phyloP scores from a whole-genome alignment of 2,888 invertebrate genomes.

The Ethmia dodecea region DNA sequence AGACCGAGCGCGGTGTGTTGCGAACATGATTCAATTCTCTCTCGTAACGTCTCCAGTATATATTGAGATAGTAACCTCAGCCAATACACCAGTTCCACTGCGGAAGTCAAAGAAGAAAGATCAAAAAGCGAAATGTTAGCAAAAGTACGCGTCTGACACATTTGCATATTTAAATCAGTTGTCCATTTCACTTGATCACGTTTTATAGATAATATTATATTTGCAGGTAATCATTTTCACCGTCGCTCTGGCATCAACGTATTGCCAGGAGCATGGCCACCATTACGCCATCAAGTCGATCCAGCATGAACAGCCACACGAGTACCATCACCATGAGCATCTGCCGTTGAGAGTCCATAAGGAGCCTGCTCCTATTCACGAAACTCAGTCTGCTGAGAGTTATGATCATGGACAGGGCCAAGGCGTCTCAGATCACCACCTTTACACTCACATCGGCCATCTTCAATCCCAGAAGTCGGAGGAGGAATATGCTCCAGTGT shows the following conservation, averaged over 20 bases:
- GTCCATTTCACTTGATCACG: no score
- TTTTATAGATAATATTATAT: no score
- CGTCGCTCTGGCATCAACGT: constrained; percentile 32
- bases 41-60: constrained; percentile 75
- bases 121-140: constrained; percentile 53
- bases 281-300: constrained; percentile 27
- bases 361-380: constrained; percentile 40
- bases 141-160: constrained; percentile 48
- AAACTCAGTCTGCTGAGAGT: constrained; percentile 23
- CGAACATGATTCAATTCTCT: constrained; percentile 70
- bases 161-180: no score
- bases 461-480: constrained; percentile 41
- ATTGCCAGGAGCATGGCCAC: constrained; percentile 46
- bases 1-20: constrained; percentile 50
- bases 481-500: constrained; percentile 42
- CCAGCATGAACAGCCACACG: constrained; percentile 42
- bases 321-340: constrained; percentile 41
- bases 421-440: constrained; percentile 44
- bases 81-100: constrained; percentile 70
- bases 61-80: constrained; percentile 72
- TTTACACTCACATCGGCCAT: constrained; percentile 34
- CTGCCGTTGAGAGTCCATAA: constrained; percentile 28
- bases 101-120: constrained; percentile 69
- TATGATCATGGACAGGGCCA: constrained; percentile 22
- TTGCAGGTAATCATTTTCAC: constrained; percentile 47